These are phyloP conservation scores for Psettodes erumei DNA, from an alignment of 2,113 vertebrate genomes.

Conservation along the genomic window DNA sequence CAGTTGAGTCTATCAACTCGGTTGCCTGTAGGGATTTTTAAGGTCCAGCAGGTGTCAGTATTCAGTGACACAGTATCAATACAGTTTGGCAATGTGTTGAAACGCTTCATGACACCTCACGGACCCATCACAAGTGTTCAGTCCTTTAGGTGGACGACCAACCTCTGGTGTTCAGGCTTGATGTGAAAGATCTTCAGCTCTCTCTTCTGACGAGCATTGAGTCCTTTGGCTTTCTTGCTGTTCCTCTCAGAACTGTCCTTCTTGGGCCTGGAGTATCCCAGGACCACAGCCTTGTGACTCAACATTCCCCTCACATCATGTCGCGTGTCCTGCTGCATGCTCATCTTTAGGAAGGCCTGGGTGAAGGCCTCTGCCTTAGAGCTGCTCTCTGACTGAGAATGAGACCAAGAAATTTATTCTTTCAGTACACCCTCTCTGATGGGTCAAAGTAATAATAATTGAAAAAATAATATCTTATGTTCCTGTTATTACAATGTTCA, in stretches of 20 bases:
- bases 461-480: too few relatives aligned
- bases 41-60: too few relatives aligned
- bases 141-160: slow-evolving; percentile 8
- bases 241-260: slow-evolving; percentile 70
- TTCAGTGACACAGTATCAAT: too few relatives aligned
- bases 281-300: slow-evolving; percentile 86
- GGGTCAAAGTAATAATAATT: background rate
- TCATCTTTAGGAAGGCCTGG: slow-evolving; percentile 85
- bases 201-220: slow-evolving; percentile 68
- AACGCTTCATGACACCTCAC: too few relatives aligned
- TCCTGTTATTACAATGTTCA: too few relatives aligned
- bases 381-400: slow-evolving; percentile 62
- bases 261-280: slow-evolving; percentile 76
- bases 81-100: too few relatives aligned
- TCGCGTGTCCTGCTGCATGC: slow-evolving; percentile 59
- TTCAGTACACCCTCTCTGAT: too few relatives aligned
- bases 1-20: too few relatives aligned
- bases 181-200: slow-evolving; percentile 67
- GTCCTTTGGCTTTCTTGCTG: slow-evolving; percentile 65
- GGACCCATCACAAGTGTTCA: background rate
- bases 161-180: slow-evolving; percentile 84
- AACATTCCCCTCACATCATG: slow-evolving; percentile 70
- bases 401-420: background rate
- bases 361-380: slow-evolving; percentile 83
- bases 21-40: too few relatives aligned